Conservation (phyloP, 1,140 invertebrate genomes). For the Dolichoris vasculosae region DNA sequence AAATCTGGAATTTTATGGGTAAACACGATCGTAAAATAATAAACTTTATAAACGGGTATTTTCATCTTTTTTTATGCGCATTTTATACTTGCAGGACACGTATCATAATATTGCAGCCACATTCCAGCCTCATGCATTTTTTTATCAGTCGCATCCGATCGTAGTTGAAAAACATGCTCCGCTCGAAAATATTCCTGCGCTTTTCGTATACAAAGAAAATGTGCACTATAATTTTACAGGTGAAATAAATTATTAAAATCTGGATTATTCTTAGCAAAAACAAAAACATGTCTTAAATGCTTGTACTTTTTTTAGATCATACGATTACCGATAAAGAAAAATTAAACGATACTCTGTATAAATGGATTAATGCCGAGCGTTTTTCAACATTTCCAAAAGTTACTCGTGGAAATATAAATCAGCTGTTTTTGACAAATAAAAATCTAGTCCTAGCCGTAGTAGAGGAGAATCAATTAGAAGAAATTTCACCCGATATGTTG, state of each 20-base stretch:
- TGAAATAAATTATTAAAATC: constrained; percentile 59
- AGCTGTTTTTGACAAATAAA: constrained; percentile 88
- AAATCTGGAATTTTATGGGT: constrained; percentile 86
- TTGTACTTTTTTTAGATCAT: constrained; percentile 65
- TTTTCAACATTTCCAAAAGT: constrained; percentile 94
- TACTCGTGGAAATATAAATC: constrained; percentile 87
- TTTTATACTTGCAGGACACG: constrained; percentile 77
- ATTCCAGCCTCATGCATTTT: constrained; percentile 89
- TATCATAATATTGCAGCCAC: constrained; percentile 84
- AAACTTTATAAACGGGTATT: not conserved
- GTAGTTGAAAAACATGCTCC: constrained; percentile 81
- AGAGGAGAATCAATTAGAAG: constrained; percentile 89
- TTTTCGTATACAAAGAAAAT: constrained; percentile 91
- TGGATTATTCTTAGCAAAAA: not conserved
- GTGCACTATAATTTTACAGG: constrained; percentile 82
- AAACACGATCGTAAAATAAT: constrained; percentile 56
- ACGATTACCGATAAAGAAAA: constrained; percentile 72
- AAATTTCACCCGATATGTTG: constrained; percentile 86
- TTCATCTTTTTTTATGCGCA: not conserved
- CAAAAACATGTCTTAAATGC: constrained; percentile 15
- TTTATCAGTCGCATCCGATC: constrained; percentile 84
- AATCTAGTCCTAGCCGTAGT: constrained; percentile 90
- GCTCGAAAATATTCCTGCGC: constrained; percentile 79
- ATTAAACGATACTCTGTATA: constrained; percentile 82
- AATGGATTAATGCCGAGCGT: constrained; percentile 93